These are phyloP conservation scores for Lacanobia wlatinum DNA, from an alignment of 2,888 invertebrate genomes.

Conservation along the genomic window DNA sequence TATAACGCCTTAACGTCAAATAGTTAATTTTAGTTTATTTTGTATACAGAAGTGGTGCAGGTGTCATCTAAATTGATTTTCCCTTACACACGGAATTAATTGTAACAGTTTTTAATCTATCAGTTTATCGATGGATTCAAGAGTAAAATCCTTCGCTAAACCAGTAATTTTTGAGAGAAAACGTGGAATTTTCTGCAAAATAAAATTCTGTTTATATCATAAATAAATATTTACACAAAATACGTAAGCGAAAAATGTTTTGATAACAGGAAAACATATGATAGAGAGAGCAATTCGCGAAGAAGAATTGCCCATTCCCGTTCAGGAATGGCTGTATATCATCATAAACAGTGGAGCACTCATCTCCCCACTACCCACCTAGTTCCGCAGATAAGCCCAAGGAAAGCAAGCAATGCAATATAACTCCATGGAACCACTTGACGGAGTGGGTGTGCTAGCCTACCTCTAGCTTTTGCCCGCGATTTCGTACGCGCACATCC, in stretches of 20 bases:
- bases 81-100: neutral
- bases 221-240: constrained; percentile 33
- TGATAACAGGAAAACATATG: constrained; percentile 24
- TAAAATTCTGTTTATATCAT: constrained; percentile 9
- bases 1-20: neutral
- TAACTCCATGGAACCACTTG: constrained; percentile 24
- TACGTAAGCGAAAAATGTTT: constrained; percentile 17
- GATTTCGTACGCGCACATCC: neutral
- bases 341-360: constrained; percentile 42
- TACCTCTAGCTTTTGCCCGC: neutral
- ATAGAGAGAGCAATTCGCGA: constrained; percentile 24
- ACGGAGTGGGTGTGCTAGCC: constrained; percentile 1
- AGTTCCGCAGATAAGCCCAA: constrained; percentile 16
- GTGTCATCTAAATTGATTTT: neutral
- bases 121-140: neutral
- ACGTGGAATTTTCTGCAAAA: neutral
- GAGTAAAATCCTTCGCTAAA: neutral
- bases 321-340: constrained; percentile 34
- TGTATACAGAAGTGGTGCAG: neutral
- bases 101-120: neutral
- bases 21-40: neutral
- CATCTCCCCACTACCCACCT: constrained; percentile 1
- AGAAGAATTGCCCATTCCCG: constrained; percentile 36
- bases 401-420: constrained; percentile 37
- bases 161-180: neutral